Evolutionary conservation across 2,113 vertebrate species (phyloP).

Genomic region (Tenebrosternarchus preto): DNA sequence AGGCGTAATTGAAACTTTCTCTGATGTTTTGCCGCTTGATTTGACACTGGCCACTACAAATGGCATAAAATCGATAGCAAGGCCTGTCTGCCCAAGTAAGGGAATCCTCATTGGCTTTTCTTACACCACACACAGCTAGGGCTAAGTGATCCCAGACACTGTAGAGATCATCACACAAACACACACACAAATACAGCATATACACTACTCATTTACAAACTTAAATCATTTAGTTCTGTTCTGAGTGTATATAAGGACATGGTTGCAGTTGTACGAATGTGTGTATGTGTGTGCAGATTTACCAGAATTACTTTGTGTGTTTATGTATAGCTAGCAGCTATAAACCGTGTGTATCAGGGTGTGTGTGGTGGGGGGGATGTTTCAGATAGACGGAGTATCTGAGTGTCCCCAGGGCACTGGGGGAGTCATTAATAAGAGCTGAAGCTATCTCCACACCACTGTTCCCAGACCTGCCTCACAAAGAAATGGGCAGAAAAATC

Average conservation of each 20-base stretch:
- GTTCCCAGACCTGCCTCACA: conserved; percentile 49
- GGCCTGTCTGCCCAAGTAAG: conserved; percentile 72
- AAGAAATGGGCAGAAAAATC: conserved; percentile 54
- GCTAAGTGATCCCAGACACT: conserved; percentile 87
- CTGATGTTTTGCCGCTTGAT: conserved; percentile 67
- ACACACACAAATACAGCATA: conserved; percentile 25
- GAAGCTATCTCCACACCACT: conserved; percentile 37
- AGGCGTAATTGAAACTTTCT: conserved; percentile 87
- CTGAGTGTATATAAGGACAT: conserved; percentile 2
- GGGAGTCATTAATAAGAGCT: conserved; percentile 57
- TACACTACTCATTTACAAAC: neutral
- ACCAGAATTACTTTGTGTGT: conserved; percentile 24
- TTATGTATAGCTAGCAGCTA: conserved; percentile 35
- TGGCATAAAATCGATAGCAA: conserved; percentile 92
- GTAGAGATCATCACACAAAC: conserved; percentile 37
- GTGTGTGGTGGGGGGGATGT: neutral
- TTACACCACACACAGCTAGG: conserved; percentile 68
- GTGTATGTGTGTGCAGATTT: conserved; percentile 27
- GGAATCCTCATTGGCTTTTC: conserved; percentile 59
- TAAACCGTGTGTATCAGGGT: conserved; percentile 34
- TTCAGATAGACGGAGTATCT: neutral
- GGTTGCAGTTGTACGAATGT: conserved; percentile 21
- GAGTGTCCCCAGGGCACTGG: conserved; percentile 36
- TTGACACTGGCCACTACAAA: conserved; percentile 85
- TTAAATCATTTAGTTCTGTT: conserved; percentile 4